Base-by-base conservation (phyloP, 2,888 invertebrate species). In the Caenorhabditis macrosperma region DNA sequence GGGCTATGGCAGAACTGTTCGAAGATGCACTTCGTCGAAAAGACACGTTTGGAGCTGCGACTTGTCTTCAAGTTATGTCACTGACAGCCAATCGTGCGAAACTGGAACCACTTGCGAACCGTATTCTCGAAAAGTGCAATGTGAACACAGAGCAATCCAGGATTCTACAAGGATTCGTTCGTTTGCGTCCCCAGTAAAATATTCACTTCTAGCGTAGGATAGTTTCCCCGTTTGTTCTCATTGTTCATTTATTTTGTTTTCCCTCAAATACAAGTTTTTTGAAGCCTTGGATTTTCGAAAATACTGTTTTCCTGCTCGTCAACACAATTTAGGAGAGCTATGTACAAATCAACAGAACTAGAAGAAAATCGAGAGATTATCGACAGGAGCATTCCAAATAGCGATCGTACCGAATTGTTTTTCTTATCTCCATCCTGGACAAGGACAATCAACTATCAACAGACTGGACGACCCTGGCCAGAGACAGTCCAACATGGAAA, bases 41-140 rank as follows among this genome's bases (percentile, higher is more conserved):
- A 22, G 81, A 84, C 48, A 72, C 76, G 0, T 68, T 63, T 30
- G 68, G 81, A 41, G 84, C 85, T 5, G 78, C 82, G 0, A 71
- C 78, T 5, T 85, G 85, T 54, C 60, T 86, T 20, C 72, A 86
- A 52, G 68, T 86, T 10, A 81, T 86, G 66, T 64, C 82, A 5
- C 48, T 72, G 20, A 72, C 75, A 20, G 71, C 63, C n/a, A 69
- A 72, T 20, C 75, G 81, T 6, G 55, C 69, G 1, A 80, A 80
- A 69, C 44, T 86, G 9, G 84, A 85, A 41, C 84, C 79, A 17
- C 63, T 84, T 24, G 83, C 82, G 0, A 71, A 75, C 26, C 67
- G 82, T 15, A 77, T 85, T 55, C 61, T 80, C n/a, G 77, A 77
- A 28, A 85, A 71, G 78, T 86, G 85, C 28, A 52, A 63, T 41